Evolutionary conservation across 2,113 vertebrate species (phyloP).

Genomic region (Tupaia chinensis): DNA sequence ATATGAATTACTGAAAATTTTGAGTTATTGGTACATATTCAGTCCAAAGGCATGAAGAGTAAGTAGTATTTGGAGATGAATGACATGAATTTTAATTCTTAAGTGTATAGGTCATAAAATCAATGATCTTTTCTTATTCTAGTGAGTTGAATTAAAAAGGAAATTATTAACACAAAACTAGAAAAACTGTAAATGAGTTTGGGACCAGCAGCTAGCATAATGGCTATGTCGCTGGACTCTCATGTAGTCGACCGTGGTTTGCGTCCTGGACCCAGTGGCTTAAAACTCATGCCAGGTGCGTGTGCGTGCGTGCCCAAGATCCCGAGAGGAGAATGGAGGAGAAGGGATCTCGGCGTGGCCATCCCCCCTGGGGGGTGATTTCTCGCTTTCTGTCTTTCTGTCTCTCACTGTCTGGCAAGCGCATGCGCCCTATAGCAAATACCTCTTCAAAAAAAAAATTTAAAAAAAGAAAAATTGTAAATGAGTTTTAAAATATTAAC

Average conservation of each 20-base stretch:
- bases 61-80: neutral
- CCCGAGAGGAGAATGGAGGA: too few relatives aligned
- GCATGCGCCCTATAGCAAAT: too few relatives aligned
- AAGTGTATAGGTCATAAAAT: neutral
- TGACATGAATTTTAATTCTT: slow-evolving; percentile 2
- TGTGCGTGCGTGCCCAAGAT: too few relatives aligned
- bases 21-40: neutral
- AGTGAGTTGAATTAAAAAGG: neutral
- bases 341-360: too few relatives aligned
- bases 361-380: too few relatives aligned
- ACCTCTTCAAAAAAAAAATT: neutral
- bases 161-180: slow-evolving; percentile 37
- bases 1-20: neutral
- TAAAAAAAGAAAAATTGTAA: neutral
- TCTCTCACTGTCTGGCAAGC: too few relatives aligned
- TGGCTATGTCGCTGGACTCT: too few relatives aligned
- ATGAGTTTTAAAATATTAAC: neutral
- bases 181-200: neutral
- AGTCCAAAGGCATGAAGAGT: neutral
- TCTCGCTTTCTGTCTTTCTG: too few relatives aligned
- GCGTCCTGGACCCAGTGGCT: too few relatives aligned
- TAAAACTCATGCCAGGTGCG: too few relatives aligned
- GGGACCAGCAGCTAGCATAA: too few relatives aligned
- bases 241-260: too few relatives aligned
- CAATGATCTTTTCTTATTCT: slow-evolving; percentile 20